These are phyloP conservation scores for Perithous albicinctus DNA, from an alignment of 2,888 invertebrate genomes.

Conservation along the genomic window DNA sequence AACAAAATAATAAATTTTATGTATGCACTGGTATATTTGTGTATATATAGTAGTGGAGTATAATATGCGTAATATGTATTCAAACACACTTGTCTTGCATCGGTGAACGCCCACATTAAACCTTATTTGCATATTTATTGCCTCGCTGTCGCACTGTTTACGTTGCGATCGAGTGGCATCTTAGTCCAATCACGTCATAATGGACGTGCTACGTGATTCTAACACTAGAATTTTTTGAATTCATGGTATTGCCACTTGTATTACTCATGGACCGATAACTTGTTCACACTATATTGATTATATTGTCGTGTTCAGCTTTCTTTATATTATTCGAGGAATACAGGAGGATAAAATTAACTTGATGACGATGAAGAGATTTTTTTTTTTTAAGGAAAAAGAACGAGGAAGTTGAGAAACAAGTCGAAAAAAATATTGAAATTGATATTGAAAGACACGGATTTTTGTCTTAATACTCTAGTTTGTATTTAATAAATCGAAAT, in stretches of 20 bases:
- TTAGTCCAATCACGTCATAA: slow-evolving; percentile 22
- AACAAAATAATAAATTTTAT: too few species aligned
- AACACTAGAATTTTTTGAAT: background rate
- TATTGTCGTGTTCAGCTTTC: background rate
- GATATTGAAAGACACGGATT: too few species aligned
- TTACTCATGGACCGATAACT: background rate
- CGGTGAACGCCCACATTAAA: slow-evolving; percentile 70
- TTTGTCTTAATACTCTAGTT: too few species aligned
- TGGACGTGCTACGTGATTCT: slow-evolving; percentile 12
- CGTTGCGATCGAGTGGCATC: background rate
- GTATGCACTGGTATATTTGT: too few species aligned
- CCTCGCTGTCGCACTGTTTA: slow-evolving; percentile 65
- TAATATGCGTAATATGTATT: slow-evolving; percentile 39
- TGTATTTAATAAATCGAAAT: too few species aligned
- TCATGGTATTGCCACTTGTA: background rate
- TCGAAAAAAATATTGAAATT: too few species aligned
- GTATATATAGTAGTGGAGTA: background rate
- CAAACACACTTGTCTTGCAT: slow-evolving; percentile 44
- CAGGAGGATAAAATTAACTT: background rate
- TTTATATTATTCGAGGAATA: background rate
- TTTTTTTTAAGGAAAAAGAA: too few species aligned
- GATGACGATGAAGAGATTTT: background rate
- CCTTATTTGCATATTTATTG: slow-evolving; percentile 76
- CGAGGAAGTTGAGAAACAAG: too few species aligned
- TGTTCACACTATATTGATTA: background rate